Base-by-base conservation (phyloP, 2,797 vertebrate genomes). In the Heterohyrax brucei region DNA sequence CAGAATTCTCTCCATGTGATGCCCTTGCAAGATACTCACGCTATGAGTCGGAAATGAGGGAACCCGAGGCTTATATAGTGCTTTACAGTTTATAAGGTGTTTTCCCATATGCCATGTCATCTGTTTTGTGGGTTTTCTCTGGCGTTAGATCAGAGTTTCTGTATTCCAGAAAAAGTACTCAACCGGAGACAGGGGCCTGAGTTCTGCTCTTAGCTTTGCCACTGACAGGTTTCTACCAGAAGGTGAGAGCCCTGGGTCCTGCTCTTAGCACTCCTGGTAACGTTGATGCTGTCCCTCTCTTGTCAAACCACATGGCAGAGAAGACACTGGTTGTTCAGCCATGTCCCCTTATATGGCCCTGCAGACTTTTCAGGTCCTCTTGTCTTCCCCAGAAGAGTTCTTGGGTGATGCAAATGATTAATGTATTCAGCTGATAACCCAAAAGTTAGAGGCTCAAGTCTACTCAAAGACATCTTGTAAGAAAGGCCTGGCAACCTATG, bases 261-360 rank as follows among this genome's bases (percentile, higher is more conserved):
- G 70, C 10, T 2, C 28, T 24, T 16, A n/a, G 6, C 5, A 44
- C 80, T 3, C 4, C 13, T 0, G 0, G 1, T 3, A n/a, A 30
- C 2, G 44, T 56, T 13, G 21, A 33, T 18, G 10, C 48, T 53
- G 21, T 33, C 24, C 6, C 3, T 73, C 10, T 50, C 1, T 7
- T 9, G 1, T 16, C 7, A 39, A 21, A 3, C 1, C 6, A 6
- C 4, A 4, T 16, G 22, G 10, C 22, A 14, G 1, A 28, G 12
- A 39, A 24, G 53, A 19, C 22, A 7, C 3, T 56, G 28, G 7
- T 9, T 5, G 7, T 22, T 16, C 4, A 18, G n/a, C 72, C 28
- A 4, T 24, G 26, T 4, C 19, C 53, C 5, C 16, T 21, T 30
- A 4, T 3, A 2, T 18, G 14, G 50, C 24, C 56, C 80, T 24